A percentile compares a stretch with the other conserved stretches of the same genome.
phyloP scores from a whole-genome alignment of 2,888 invertebrate genomes.

The Tanaodytes sp. region DNA sequence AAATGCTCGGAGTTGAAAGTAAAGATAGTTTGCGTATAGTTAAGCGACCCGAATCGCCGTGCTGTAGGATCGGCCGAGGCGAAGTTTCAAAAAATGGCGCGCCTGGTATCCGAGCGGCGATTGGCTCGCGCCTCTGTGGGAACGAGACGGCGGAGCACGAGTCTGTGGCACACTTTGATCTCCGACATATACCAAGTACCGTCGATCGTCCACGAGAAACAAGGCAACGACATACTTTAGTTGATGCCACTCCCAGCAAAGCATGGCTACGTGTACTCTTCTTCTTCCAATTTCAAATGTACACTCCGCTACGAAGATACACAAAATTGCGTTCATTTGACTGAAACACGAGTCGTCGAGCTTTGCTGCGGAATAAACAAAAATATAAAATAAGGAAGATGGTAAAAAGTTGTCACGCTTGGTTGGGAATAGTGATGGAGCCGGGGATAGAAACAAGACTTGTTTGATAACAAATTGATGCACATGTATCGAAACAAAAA shows the following conservation, averaged over 20 bases:
- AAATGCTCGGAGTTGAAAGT: slow-evolving; percentile 35
- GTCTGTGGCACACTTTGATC: slow-evolving; percentile 53
- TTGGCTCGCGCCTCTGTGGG: slow-evolving; percentile 41
- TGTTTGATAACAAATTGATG: too few relatives aligned
- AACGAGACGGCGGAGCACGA: slow-evolving; percentile 38
- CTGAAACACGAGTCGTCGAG: slow-evolving; percentile 27
- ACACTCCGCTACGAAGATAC: slow-evolving; percentile 13
- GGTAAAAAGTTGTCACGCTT: slow-evolving; percentile 7
- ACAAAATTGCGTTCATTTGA: slow-evolving; percentile 34
- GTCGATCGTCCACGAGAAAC: slow-evolving; percentile 46
- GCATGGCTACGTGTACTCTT: slow-evolving; percentile 39
- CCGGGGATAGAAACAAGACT: too few relatives aligned
- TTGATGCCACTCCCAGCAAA: slow-evolving; percentile 46
- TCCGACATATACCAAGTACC: slow-evolving; percentile 41
- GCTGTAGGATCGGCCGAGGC: slow-evolving; percentile 28
- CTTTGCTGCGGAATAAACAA: slow-evolving; percentile 19
- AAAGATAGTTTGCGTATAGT: slow-evolving; percentile 39
- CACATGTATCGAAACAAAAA: too few relatives aligned
- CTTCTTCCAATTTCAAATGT: slow-evolving; percentile 33
- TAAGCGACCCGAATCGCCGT: slow-evolving; percentile 37
- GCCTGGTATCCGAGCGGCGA: slow-evolving; percentile 32
- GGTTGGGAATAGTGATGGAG: too few relatives aligned
- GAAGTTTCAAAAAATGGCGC: slow-evolving; percentile 47
- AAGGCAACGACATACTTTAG: slow-evolving; percentile 50
- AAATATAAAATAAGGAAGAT: slow-evolving; percentile 8